Evolutionary conservation across 2,113 vertebrate genomes (phyloP).

Genomic region (Chaetops frenatus): DNA sequence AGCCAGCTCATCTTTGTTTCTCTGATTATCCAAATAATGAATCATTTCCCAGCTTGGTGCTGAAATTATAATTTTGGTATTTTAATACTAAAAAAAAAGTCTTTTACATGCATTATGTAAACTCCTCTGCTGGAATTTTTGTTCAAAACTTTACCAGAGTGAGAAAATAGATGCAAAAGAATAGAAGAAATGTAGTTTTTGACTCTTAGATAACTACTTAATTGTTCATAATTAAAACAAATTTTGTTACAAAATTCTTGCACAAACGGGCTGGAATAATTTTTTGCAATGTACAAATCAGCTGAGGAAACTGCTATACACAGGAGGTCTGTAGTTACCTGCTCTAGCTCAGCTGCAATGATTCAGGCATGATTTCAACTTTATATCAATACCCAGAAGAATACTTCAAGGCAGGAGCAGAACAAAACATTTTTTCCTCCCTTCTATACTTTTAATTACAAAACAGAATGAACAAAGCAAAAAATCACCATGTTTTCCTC

Average conservation of each 20-base stretch:
- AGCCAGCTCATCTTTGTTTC: slow-evolving; percentile 39
- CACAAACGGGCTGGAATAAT: background rate
- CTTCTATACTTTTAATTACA: slow-evolving; percentile 27
- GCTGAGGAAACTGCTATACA: background rate
- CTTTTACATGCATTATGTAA: slow-evolving; percentile 38
- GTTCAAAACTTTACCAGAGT: background rate
- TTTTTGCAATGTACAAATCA: background rate
- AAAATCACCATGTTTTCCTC: background rate
- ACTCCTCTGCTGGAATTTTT: background rate
- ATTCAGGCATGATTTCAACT: background rate
- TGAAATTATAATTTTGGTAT: slow-evolving; percentile 45
- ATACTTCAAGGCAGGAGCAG: background rate
- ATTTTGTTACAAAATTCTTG: slow-evolving; percentile 26
- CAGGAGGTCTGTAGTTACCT: background rate
- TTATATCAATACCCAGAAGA: background rate
- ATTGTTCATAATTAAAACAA: slow-evolving; percentile 60
- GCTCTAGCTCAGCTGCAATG: background rate
- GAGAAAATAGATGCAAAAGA: background rate
- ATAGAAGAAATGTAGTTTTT: background rate
- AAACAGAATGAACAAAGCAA: background rate
- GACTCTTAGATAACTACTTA: slow-evolving; percentile 30
- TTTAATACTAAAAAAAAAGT: slow-evolving; percentile 45
- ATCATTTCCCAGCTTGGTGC: slow-evolving; percentile 42
- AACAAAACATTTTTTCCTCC: background rate
- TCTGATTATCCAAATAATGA: slow-evolving; percentile 57